Conservation (phyloP, 1,140 invertebrate species). For the Pseudomyrmex pallidus region DNA sequence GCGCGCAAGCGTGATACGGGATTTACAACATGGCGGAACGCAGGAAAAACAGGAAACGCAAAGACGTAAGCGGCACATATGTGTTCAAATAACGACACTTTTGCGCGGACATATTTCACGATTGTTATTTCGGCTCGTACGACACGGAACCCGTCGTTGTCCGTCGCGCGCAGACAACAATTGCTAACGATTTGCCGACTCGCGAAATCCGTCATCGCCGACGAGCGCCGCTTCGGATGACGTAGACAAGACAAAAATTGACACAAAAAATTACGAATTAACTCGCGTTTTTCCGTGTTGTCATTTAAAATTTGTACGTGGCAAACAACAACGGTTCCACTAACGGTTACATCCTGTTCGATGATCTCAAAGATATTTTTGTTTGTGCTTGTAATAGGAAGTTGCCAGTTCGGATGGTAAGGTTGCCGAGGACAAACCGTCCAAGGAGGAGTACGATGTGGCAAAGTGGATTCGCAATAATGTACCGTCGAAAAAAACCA, state of each 20-base stretch:
- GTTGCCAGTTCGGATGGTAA: constrained; percentile 84
- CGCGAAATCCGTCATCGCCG: constrained; percentile 36
- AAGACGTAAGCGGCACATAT: constrained; percentile 87
- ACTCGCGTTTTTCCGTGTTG: not conserved
- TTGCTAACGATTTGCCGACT: not conserved
- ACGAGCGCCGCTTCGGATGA: constrained; percentile 48
- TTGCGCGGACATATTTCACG: not conserved
- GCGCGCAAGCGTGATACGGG: constrained; percentile 66
- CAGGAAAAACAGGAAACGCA: constrained; percentile 90
- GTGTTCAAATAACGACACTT: constrained; percentile 32
- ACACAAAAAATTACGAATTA: not conserved
- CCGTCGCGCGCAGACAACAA: not conserved
- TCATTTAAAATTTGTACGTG: not conserved
- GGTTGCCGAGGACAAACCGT: constrained; percentile 89
- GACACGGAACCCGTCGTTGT: not conserved
- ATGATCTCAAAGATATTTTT: not conserved
- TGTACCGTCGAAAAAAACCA: constrained; percentile 97
- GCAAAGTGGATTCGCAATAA: constrained; percentile 97
- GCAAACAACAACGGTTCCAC: not conserved
- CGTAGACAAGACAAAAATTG: constrained; percentile 47
- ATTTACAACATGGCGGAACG: constrained; percentile 90
- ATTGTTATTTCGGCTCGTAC: not conserved
- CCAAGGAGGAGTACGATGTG: constrained; percentile 96
- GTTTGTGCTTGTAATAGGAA: constrained; percentile 84
- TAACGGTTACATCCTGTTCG: not conserved